These are phyloP conservation scores for Cryptomyrus ogoouensis DNA, from an alignment of 2,113 vertebrate species.

Conservation along the genomic window DNA sequence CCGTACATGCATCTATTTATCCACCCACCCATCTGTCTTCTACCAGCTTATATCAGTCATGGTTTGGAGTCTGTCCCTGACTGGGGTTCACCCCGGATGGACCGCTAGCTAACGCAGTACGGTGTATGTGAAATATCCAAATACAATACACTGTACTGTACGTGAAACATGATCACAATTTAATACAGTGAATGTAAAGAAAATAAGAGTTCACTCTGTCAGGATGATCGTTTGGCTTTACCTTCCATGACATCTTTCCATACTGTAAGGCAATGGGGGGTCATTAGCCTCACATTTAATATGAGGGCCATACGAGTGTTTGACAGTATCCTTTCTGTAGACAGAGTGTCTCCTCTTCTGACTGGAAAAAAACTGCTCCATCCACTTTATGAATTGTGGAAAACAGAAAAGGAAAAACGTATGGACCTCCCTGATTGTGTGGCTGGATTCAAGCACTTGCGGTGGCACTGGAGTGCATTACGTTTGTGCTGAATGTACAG, in stretches of 20 bases:
- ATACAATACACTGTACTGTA: background rate
- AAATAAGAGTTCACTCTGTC: background rate
- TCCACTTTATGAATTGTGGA: constrained; percentile 73
- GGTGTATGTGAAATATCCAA: background rate
- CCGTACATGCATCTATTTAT: background rate
- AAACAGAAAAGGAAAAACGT: constrained; percentile 50
- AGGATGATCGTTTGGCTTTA: background rate
- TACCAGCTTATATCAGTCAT: background rate
- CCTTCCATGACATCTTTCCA: background rate
- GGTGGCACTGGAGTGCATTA: constrained; percentile 60
- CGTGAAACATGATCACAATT: background rate
- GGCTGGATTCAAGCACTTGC: constrained; percentile 56
- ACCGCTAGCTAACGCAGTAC: background rate
- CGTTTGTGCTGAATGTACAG: constrained; percentile 63
- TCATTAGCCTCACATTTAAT: constrained; percentile 29
- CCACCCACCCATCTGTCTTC: background rate
- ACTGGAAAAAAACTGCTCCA: constrained; percentile 73
- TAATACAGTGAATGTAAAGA: background rate
- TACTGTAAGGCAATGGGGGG: background rate
- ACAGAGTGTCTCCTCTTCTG: constrained; percentile 74
- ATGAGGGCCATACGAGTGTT: constrained; percentile 60
- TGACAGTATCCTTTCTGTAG: constrained; percentile 65
- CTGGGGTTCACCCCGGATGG: background rate
- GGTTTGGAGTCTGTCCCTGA: background rate
- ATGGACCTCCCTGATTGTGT: constrained; percentile 73